A percentile compares a stretch with the other conserved stretches of the same genome.
Evolutionary conservation across 2,888 invertebrate species (phyloP).

Genomic region (Hypomecis atomaria): DNA sequence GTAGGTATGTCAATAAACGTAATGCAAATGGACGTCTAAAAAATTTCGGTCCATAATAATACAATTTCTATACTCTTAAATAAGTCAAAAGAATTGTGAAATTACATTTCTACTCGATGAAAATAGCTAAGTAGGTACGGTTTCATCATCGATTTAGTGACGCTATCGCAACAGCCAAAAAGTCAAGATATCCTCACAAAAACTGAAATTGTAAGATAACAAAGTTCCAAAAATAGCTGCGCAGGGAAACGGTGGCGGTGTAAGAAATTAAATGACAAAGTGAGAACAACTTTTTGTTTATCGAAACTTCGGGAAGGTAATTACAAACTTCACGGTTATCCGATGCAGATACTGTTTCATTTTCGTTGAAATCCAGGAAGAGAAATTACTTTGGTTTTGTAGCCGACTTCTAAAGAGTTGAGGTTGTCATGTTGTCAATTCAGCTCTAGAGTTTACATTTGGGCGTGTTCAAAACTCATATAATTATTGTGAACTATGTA

Average conservation of each 20-base stretch:
- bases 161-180: neutral
- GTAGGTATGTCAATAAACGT: no score
- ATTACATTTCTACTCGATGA: no score
- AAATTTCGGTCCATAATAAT: no score
- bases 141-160: neutral
- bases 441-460: neutral
- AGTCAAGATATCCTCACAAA: neutral
- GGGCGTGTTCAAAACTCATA: neutral
- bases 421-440: no score
- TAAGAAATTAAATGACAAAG: constrained; percentile 34
- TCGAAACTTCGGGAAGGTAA: constrained; percentile 22
- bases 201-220: constrained; percentile 8
- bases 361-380: constrained; percentile 7
- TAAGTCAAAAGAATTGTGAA: no score
- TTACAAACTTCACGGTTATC: constrained; percentile 21
- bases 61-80: no score
- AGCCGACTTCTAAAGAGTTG: no score
- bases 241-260: constrained; percentile 19
- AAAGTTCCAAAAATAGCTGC: constrained; percentile 14
- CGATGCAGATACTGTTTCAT: constrained; percentile 4
- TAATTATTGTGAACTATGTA: no score
- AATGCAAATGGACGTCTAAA: no score
- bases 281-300: constrained; percentile 17
- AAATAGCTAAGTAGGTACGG: neutral
- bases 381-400: neutral